Evolutionary conservation across 2,113 vertebrate genomes (phyloP), one percentile per base, ranked within the genome.

Genomic region (Melospiza melodia): DNA sequence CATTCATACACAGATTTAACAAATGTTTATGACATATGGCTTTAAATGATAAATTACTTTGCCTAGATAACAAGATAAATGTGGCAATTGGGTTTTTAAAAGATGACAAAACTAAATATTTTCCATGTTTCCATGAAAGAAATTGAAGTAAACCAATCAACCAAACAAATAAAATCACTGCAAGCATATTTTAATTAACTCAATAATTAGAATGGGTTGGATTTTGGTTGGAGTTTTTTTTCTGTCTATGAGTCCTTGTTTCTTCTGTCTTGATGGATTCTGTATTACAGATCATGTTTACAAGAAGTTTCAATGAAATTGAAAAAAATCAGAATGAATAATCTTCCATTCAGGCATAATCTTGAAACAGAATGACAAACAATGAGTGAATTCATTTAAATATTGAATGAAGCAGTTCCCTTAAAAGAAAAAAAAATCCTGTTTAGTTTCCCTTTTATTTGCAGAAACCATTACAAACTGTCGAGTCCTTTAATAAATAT

Each of bases 401-500:
- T 89, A 93, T 21, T 82, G 41, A 89, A 92, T 58, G 52, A 55
- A 93, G 43, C 22, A 46, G 15, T 87, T 96, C 43, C 57, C 57
- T 46, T 87, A 49, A 96, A 94, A 91, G 9, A 51, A 80, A 87
- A 51, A 19, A 20, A 51, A 35, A 91, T n/a, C 67, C 82, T 41
- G 48, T 55, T 91, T 90, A 90, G 27, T 96, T 94, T 91, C 67
- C 66, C 48, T 95, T 94, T 93, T 65, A 95, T 92, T 97, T 78
- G 71, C 87, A 95, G 55, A 96, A 97, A 86, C 25, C 49, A 83
- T 95, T 95, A 95, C 46, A 95, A 97, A 97, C 90, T 66, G 55
- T 94, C 51, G 22, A 95, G 43, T 82, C 54, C 78, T 95, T 95
- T 96, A 96, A 95, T 96, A 97, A 97, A 92, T 66, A 90, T 61